Conservation (phyloP, 2,113 vertebrate genomes). For the Stegastes partitus region DNA sequence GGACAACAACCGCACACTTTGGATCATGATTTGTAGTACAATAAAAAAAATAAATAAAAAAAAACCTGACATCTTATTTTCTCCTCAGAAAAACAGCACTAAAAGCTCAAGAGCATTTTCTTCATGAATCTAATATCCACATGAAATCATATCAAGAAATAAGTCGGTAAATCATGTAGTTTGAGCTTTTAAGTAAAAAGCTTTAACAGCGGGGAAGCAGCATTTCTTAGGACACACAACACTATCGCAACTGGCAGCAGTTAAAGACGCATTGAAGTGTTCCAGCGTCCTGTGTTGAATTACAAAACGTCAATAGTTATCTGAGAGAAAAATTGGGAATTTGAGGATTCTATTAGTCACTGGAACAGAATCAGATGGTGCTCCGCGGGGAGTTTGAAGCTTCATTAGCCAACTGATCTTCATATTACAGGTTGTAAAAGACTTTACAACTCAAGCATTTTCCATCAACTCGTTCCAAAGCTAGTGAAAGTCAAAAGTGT, state of each 20-base stretch:
- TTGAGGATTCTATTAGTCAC: background rate
- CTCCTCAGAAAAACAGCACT: background rate
- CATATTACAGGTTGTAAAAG: background rate
- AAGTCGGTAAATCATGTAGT: background rate
- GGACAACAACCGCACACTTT: slow-evolving; percentile 17
- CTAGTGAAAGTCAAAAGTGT: background rate
- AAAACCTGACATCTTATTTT: background rate
- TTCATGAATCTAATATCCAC: background rate
- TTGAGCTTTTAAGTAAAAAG: no score
- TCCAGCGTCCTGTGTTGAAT: no score
- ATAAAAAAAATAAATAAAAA: slow-evolving; percentile 38
- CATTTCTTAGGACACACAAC: no score
- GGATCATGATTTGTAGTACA: slow-evolving; percentile 20
- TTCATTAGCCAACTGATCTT: background rate
- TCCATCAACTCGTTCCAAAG: no score
- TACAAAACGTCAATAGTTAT: no score
- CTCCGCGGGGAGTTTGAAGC: background rate
- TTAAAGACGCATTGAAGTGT: no score
- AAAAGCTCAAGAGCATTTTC: background rate
- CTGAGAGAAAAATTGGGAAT: background rate
- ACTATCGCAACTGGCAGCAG: no score
- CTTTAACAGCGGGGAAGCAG: no score
- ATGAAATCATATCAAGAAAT: background rate
- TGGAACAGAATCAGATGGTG: background rate
- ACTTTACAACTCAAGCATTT: no score